These are phyloP conservation scores for Uria aalge DNA, from an alignment of 2,113 vertebrate genomes.

Conservation along the genomic window DNA sequence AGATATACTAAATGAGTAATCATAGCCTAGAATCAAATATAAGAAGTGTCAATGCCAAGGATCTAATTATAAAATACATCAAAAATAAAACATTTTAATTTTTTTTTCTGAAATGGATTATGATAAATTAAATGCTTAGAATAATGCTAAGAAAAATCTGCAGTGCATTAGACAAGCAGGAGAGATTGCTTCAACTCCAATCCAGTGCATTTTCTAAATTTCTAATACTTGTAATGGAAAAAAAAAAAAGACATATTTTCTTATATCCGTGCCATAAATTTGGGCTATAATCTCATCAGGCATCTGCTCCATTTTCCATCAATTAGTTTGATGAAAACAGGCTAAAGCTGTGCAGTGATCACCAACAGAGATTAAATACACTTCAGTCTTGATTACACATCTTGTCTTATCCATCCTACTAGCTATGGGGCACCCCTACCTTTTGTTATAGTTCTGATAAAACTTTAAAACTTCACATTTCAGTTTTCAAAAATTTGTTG, in stretches of 20 bases:
- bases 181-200: conserved; percentile 16
- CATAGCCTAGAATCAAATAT: background rate
- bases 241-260: conserved; percentile 2
- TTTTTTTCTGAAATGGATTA: background rate
- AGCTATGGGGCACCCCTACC: background rate
- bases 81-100: background rate
- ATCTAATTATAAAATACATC: background rate
- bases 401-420: conserved; percentile 25
- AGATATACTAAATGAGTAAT: background rate
- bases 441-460: background rate
- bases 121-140: background rate
- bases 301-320: conserved; percentile 66
- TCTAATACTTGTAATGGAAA: conserved; percentile 8
- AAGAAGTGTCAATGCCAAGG: background rate
- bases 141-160: conserved; percentile 15
- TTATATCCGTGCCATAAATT: conserved; percentile 27
- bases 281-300: conserved; percentile 44
- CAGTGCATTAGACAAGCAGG: conserved; percentile 9
- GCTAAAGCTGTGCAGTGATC: conserved; percentile 42
- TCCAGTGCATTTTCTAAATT: conserved; percentile 31
- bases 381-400: conserved; percentile 66
- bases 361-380: conserved; percentile 58
- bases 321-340: conserved; percentile 70
- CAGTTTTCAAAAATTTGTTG: background rate
- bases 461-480: background rate